Percentiles rank a stretch among this genome's conserved stretches.
phyloP scores from a whole-genome alignment of 1,140 invertebrate genomes.

The Eurosta solidaginis region DNA sequence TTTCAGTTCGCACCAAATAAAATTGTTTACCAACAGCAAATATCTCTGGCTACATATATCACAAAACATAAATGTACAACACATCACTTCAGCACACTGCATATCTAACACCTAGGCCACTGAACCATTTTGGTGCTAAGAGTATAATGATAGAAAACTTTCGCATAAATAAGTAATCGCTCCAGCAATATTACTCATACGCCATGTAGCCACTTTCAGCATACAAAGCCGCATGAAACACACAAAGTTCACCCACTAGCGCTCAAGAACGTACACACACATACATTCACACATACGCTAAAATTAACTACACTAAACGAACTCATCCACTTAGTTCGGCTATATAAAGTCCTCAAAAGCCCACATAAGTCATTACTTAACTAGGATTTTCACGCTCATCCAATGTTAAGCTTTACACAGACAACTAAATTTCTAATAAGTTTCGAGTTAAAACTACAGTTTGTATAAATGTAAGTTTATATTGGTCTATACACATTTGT shows the following conservation, averaged over 20 bases:
- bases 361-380: constrained; percentile 27
- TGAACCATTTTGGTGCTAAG: background rate
- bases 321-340: no score
- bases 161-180: background rate
- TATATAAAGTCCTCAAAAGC: background rate
- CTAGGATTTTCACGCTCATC: constrained; percentile 23
- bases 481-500: background rate
- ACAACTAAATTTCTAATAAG: constrained; percentile 29
- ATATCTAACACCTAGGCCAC: background rate
- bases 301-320: no score
- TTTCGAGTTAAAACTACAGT: background rate
- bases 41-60: no score
- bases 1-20: no score
- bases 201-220: background rate
- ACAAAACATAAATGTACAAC: background rate
- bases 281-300: background rate
- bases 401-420: constrained; percentile 9
- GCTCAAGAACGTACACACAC: background rate
- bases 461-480: background rate
- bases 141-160: background rate
- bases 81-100: background rate
- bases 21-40: no score
- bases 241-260: background rate
- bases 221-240: background rate
- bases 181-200: background rate